These are phyloP conservation scores for Stictocephala bisonia DNA, from an alignment of 2,888 invertebrate genomes.

Conservation along the genomic window DNA sequence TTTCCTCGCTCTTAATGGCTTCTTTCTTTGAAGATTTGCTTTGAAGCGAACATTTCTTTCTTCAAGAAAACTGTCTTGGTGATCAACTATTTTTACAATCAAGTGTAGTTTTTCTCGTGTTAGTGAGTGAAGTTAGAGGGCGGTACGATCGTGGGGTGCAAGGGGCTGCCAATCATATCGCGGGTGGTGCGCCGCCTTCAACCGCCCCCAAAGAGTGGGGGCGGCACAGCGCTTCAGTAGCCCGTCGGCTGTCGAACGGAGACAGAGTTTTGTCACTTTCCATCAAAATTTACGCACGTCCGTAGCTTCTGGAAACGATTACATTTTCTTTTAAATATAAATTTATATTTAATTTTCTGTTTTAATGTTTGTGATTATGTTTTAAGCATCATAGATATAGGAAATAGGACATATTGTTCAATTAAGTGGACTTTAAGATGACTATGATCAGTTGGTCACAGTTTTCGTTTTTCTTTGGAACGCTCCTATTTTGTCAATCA, in stretches of 20 bases:
- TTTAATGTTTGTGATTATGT: no score
- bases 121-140: slow-evolving; percentile 3
- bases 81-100: slow-evolving; percentile 38
- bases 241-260: slow-evolving; percentile 14
- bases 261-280: not conserved
- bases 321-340: no score
- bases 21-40: slow-evolving; percentile 38
- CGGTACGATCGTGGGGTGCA: slow-evolving; percentile 13
- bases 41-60: slow-evolving; percentile 36
- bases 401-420: no score
- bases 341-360: no score
- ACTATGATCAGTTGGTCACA: no score
- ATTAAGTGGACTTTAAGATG: no score
- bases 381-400: no score
- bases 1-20: slow-evolving; percentile 27
- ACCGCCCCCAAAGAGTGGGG: slow-evolving; percentile 1
- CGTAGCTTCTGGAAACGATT: no score
- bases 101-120: slow-evolving; percentile 19
- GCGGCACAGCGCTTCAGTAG: slow-evolving; percentile 25
- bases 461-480: no score
- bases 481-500: no score
- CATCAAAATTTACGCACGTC: not conserved
- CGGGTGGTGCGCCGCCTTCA: not conserved
- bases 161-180: not conserved
- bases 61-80: not conserved